Evolutionary conservation across 2,888 invertebrate genomes (phyloP), one percentile per base, ranked within the genome.

Genomic region (Hanleya hanleyi): DNA sequence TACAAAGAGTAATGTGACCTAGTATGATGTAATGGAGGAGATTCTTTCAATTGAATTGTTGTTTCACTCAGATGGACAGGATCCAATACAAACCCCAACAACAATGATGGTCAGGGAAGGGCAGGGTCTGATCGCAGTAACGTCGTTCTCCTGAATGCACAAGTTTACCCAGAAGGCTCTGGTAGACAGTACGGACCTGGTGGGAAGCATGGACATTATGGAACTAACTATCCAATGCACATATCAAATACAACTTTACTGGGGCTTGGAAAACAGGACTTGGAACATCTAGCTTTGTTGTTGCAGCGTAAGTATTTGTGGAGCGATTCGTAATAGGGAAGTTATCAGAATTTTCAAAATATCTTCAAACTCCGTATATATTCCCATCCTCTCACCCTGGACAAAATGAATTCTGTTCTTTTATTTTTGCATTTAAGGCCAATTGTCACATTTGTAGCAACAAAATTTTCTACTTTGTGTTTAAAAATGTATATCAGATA

Each of bases 31-130:
- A n/a, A n/a, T n/a, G n/a, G n/a, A n/a, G n/a, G 36, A 38, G 36
- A 0, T 66, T 15, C 32, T 66, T 0, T 33, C n/a, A 33, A 18
- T 62, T 33, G n/a, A 7, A 64, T 35, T n/a, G 6, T 6, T 38
- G 67, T 51, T 49, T 57, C 62, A 72, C 74, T 29, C 73, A 90
- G 90, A 73, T 90, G 90, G 90, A 90, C 89, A 36, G 90, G 90
- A 9, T 89, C 90, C 22, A 89, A 90, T 74, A 90, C 87, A 5
- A 90, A 90, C 75, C 87, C 87, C 6, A 70, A 77, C 18, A 87
- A 87, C 71, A 89, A 90, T 78, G 90, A 87, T 77, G 90, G 90
- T 0, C 87, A 90, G 71, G 90, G 90, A 1, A 79, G 81, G 36
- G 82, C 84, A 22, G 86, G 89, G 1, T 84, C 86, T 12, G 90